A percentile compares a stretch with the other conserved stretches of the same genome.
phyloP scores from a whole-genome alignment of 2,113 vertebrate genomes.

The Perca flavescens region DNA sequence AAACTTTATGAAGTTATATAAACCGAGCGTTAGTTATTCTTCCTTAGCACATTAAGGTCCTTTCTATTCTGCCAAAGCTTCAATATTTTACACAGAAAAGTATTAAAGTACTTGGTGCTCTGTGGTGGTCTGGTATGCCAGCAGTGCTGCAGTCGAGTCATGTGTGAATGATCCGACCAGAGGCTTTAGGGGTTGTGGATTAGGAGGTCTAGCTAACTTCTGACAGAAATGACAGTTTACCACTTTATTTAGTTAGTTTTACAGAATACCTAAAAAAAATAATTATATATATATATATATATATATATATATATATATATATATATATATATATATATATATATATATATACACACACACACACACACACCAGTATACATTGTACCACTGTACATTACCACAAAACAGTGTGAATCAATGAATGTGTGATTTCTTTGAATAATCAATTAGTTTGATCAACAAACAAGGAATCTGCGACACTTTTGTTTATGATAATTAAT shows the following conservation, averaged over 20 bases:
- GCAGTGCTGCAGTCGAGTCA: slow-evolving; percentile 22
- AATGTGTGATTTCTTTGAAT: too few species aligned
- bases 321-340: too few species aligned
- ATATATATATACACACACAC: too few species aligned
- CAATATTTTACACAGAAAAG: neutral
- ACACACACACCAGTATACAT: too few species aligned
- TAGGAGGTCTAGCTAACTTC: slow-evolving; percentile 7
- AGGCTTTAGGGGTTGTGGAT: slow-evolving; percentile 47
- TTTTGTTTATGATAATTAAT: neutral
- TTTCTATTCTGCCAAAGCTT: neutral
- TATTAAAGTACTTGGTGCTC: neutral
- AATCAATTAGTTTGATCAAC: neutral
- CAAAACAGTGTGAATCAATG: too few species aligned
- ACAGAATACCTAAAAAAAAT: neutral
- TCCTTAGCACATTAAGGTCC: rapidly evolving
- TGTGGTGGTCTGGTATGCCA: neutral
- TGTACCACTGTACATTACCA: too few species aligned
- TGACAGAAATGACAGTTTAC: neutral
- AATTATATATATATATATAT: too few species aligned
- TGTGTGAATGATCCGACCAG: slow-evolving; percentile 49
- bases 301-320: neutral
- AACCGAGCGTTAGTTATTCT: neutral
- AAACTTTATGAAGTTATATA: neutral
- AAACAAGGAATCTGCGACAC: neutral
- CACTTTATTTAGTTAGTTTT: neutral